Evolutionary conservation across 2,797 vertebrate genomes (phyloP), one percentile per base, ranked within the genome.

Genomic region (Acridotheres tristis): DNA sequence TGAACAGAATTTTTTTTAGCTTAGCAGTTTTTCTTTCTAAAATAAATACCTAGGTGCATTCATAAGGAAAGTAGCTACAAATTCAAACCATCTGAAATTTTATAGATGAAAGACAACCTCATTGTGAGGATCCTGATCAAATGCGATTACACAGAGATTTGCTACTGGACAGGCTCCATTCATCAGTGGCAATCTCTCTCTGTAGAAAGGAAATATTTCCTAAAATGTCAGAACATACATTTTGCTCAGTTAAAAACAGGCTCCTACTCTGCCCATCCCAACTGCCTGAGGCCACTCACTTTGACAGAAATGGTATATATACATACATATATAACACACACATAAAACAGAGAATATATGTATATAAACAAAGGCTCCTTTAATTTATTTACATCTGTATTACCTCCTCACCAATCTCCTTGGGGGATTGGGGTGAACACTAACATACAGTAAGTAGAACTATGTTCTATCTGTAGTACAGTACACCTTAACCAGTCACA

Each of bases 391-490:
- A 30, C 13, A 51, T 58, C 27, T 66, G 17, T 36, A 50, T 58
- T 66, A 73, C 17, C 51, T 77, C 8, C 42, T 74, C 47, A 69
- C 30, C 40, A 58, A n/a, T 40, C 13, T 68, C 51, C 34, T 10
- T 0, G 1, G 43, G 38, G 26, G 32, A 65, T 21, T 50, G 14
- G 7, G 19, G 34, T 51, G 32, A 43, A 38, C 53, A 26, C 17
- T 72, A 63, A 55, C 1, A 13, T 8, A 34, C 10, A 67, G 11
- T 8, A 20, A 51, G 16, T 2, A 47, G 36, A 54, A 81, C 57
- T 25, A 9, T 0, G 2, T 14, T 10, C 5, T 34, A 38, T 10
- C 32, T 29, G 9, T 16, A 59, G 11, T 2, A n/a, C 3, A 32
- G 30, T 14, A 17, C 18, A 45, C 34, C 13, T 45, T 11, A 62